phyloP scores from a whole-genome alignment of 2,888 invertebrate genomes.

The Penaeus monodon region DNA sequence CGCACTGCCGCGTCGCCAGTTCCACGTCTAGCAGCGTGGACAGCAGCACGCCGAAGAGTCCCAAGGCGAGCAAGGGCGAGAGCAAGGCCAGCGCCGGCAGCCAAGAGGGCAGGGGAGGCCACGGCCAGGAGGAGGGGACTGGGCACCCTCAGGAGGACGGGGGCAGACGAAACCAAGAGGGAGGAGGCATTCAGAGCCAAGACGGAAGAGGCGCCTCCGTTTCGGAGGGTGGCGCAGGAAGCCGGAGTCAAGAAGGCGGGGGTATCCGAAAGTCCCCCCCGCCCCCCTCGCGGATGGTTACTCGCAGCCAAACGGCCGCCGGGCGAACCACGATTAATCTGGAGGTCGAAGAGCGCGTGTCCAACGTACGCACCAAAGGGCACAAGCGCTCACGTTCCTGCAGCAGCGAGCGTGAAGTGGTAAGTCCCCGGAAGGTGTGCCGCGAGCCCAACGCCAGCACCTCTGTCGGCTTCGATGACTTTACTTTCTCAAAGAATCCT shows the following conservation, averaged over 20 bases:
- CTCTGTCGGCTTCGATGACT: conserved; percentile 31
- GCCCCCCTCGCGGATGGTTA: conserved; percentile 48
- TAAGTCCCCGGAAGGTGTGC: not conserved
- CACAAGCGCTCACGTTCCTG: not conserved
- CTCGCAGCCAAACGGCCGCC: conserved; percentile 57
- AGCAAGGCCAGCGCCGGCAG: not conserved
- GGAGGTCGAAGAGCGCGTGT: not conserved
- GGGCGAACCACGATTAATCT: not conserved
- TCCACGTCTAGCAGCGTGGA: not conserved
- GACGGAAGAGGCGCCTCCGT: not conserved
- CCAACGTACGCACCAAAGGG: not conserved
- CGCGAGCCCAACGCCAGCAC: not conserved
- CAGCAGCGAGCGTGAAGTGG: no score
- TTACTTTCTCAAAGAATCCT: conserved; percentile 32
- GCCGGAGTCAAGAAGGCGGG: not conserved
- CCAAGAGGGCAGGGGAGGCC: no score
- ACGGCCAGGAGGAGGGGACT: no score
- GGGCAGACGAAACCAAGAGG: not conserved
- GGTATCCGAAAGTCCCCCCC: conserved; percentile 10
- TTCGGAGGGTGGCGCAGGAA: not conserved
- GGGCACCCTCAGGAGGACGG: no score
- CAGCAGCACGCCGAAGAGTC: conserved; percentile 25
- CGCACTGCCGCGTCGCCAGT: not conserved
- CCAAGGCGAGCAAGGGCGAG: not conserved
- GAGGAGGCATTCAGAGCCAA: no score